phyloP scores from a whole-genome alignment of 1,140 invertebrate species.

The Idris sp. region DNA sequence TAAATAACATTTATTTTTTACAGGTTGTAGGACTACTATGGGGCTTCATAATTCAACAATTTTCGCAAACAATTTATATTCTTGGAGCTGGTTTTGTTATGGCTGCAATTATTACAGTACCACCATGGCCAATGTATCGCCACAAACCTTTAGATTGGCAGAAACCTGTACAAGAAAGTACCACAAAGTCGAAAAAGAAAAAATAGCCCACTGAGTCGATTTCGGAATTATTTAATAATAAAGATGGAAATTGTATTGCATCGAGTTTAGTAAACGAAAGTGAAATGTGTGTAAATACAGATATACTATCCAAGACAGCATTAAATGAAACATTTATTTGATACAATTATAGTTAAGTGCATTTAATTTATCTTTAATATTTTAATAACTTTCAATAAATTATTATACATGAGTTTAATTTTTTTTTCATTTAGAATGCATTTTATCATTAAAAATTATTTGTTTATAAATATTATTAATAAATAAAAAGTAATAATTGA shows the following conservation, averaged over 20 bases:
- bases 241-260: neutral
- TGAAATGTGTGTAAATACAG: conserved; percentile 13
- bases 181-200: conserved; percentile 72
- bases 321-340: conserved; percentile 9
- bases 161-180: conserved; percentile 80
- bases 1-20: no score
- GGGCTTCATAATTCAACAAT: conserved; percentile 97
- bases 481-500: no score
- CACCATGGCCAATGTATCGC: conserved; percentile 95
- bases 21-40: conserved; percentile 91
- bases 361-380: conserved; percentile 2
- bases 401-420: neutral
- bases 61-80: conserved; percentile 95
- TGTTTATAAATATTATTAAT: no score
- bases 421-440: no score
- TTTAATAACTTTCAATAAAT: conserved; percentile 2
- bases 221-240: neutral
- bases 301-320: neutral
- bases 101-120: conserved; percentile 90
- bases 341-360: neutral
- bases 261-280: neutral
- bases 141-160: conserved; percentile 94
- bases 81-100: conserved; percentile 93
- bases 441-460: no score
- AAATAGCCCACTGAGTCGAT: conserved; percentile 66